Percentiles rank a stretch among this genome's conserved stretches.
Conservation (phyloP, 2,888 invertebrate species). For the Apeira syringaria region DNA sequence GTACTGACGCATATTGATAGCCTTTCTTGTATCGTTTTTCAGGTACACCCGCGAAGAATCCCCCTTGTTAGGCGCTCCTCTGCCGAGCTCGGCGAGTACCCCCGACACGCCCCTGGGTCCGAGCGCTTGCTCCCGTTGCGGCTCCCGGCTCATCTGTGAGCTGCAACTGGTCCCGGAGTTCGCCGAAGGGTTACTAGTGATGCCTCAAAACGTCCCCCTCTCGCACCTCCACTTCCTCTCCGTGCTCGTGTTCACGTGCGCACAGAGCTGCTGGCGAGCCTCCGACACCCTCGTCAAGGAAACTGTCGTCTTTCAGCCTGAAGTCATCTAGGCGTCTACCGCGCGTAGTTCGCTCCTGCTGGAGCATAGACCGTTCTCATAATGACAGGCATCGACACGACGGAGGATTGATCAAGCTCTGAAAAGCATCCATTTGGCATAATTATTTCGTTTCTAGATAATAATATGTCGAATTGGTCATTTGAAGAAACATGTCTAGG, state of each 20-base stretch:
- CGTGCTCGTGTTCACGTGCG: constrained; percentile 93
- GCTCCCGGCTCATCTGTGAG: constrained; percentile 89
- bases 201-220: constrained; percentile 73
- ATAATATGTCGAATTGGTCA: too few relatives aligned
- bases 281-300: constrained; percentile 87
- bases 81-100: constrained; percentile 67
- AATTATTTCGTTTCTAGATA: too few relatives aligned
- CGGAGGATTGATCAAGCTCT: too few relatives aligned
- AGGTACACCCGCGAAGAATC: constrained; percentile 90
- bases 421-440: too few relatives aligned
- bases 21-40: constrained; percentile 11
- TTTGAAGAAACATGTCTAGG: too few relatives aligned
- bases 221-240: constrained; percentile 92
- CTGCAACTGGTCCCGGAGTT: constrained; percentile 93
- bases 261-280: constrained; percentile 92
- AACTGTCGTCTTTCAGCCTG: constrained; percentile 89
- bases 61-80: constrained; percentile 88
- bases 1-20: too few relatives aligned
- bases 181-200: constrained; percentile 87
- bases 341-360: too few relatives aligned
- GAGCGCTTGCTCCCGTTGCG: constrained; percentile 86
- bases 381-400: too few relatives aligned
- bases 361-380: too few relatives aligned
- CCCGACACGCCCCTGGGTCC: constrained; percentile 53
- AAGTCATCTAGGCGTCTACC: constrained; percentile 65